Evolutionary conservation across 2,113 vertebrate genomes (phyloP).

Genomic region (Phycodurus eques): DNA sequence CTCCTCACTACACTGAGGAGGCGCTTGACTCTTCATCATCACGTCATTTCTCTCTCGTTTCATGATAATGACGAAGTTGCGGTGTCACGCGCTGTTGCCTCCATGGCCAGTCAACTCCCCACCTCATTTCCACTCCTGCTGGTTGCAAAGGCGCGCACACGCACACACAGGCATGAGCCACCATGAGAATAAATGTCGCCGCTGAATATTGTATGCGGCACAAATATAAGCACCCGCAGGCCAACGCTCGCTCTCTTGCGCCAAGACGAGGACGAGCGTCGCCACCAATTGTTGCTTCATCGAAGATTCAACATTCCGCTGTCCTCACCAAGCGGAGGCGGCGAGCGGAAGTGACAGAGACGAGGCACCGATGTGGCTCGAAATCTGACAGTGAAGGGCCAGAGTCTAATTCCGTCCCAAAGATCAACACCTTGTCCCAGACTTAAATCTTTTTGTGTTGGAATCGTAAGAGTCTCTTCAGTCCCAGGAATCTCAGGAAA

Average conservation of each 20-base stretch:
- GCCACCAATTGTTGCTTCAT: conserved; percentile 46
- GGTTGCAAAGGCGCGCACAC: conserved; percentile 11
- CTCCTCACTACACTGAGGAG: neutral
- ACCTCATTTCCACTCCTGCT: conserved; percentile 16
- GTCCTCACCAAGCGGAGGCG: neutral
- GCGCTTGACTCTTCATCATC: neutral
- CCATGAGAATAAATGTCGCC: conserved; percentile 19
- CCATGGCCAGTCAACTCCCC: conserved; percentile 24
- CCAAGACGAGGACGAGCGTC: neutral
- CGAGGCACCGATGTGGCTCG: neutral
- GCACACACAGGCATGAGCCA: neutral
- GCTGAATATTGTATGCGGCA: conserved; percentile 53
- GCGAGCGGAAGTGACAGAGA: neutral
- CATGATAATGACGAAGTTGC: conserved; percentile 9
- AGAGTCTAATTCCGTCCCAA: too few species aligned
- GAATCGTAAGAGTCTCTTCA: too few species aligned
- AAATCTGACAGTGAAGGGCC: neutral
- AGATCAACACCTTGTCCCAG: neutral
- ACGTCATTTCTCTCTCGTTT: conserved; percentile 11
- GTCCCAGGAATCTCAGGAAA: too few species aligned
- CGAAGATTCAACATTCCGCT: conserved; percentile 47
- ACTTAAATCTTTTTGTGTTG: too few species aligned
- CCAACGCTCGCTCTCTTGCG: conserved; percentile 14
- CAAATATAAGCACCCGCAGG: conserved; percentile 46
- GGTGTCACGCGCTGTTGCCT: conserved; percentile 31